Base-by-base conservation (phyloP, 2,797 vertebrate species). In the Yasuhikotakia modesta region DNA sequence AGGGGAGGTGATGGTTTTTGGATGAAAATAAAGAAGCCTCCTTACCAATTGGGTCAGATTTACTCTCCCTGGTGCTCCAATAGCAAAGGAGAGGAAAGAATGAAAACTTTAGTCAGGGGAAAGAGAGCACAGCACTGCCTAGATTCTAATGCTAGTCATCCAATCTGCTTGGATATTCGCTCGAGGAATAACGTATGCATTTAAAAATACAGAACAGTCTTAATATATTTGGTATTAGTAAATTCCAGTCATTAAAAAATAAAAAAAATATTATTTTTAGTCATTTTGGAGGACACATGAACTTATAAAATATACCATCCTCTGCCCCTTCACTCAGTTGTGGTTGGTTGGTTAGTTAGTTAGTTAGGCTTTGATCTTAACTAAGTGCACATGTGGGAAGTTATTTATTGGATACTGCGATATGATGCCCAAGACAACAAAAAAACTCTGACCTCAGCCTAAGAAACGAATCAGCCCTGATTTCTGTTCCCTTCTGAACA, bases 11-110 rank as follows among this genome's bases (percentile, higher is more conserved):
- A 91, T 94, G 94, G 94, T 93, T 91, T 90, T 93, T 94, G 93
- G 93, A 95, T 94, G 92, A 91, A 90, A 91, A 90, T 92, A 94
- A 93, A 94, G 92, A 93, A 94, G 92, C 91, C 93, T 94, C 92
- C 92, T 93, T 94, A 93, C 92, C 92, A 92, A 81, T 90, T 78
- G 84, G 89, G 88, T 86, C 91, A 92, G 90, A 91, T 91, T 83
- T 88, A 91, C 87, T 87, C 89, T 92, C 89, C 89, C 88, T 91
- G 92, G 90, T 82, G 87, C 90, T 92, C 90, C 90, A 84, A 86
- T 88, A 87, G 73, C 75, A 83, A 82, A 68, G 79, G 81, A 88
- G 82, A 89, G 87, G 84, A 87, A 90, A 88, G 85, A 78, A 86
- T 89, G 81, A 58, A 79, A 64, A 79, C 45, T 83, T 80, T 84